These are phyloP conservation scores for Camelus bactrianus DNA, from an alignment of 2,113 vertebrate genomes.

Conservation along the genomic window DNA sequence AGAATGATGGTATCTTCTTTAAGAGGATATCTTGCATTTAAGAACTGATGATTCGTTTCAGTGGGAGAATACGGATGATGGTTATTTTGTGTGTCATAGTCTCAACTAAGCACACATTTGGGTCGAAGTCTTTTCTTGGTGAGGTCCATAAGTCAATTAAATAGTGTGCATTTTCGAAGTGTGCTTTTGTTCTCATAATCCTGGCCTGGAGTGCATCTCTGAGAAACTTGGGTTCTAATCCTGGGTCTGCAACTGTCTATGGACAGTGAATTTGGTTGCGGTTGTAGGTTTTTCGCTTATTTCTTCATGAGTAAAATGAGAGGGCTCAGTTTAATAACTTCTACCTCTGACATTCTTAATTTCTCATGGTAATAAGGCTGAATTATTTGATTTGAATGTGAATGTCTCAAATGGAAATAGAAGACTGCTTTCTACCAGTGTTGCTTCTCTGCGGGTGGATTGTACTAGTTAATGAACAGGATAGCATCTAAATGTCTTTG, in stretches of 20 bases:
- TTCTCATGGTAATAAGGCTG: conserved; percentile 16
- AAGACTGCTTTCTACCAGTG: not conserved
- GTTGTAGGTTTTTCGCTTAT: not conserved
- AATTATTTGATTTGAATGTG: conserved; percentile 38
- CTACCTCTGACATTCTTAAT: not conserved
- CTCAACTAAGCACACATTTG: not conserved
- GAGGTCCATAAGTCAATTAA: not conserved
- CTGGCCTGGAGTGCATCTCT: not conserved
- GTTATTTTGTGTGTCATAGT: not conserved
- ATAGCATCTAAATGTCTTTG: not conserved
- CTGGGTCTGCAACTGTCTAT: not conserved
- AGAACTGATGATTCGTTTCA: not conserved
- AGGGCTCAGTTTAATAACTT: not conserved
- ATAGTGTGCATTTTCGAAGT: not conserved
- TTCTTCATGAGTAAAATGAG: conserved; percentile 28
- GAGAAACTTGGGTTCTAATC: not conserved
- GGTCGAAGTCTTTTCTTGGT: not conserved
- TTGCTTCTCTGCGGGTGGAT: not conserved
- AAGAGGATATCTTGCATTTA: not conserved
- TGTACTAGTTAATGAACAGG: not conserved
- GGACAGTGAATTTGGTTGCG: not conserved
- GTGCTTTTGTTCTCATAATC: not conserved
- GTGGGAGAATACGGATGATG: not conserved
- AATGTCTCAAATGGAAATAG: conserved; percentile 11
- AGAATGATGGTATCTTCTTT: not conserved